Evolutionary conservation across 2,113 vertebrate genomes (phyloP), one percentile per base, ranked within the genome.

Genomic region (Loxodonta africana): DNA sequence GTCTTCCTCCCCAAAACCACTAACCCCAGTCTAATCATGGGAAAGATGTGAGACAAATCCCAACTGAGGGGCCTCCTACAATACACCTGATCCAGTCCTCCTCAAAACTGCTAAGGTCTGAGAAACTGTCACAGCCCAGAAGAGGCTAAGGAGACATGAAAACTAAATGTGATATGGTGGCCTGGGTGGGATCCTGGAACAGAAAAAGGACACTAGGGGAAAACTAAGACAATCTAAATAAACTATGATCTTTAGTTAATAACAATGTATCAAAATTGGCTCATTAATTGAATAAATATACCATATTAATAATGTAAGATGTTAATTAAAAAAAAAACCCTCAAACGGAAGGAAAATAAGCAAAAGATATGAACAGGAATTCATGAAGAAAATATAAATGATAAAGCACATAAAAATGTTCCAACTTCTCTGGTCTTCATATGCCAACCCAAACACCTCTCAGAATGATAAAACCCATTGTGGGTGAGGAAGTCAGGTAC

Each of bases 71-170:
- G 28, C 67, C 1, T 6, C 71, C 73, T 28, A 30, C 44, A 3
- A n/a, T 7, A 21, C 0, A 12, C 48, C 65, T 5, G 1, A 23
- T 37, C 23, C 4, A 48, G 57, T 7, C 0, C 1, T 10, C 67
- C 37, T 53, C 51, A 11, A 60, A 30, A 33, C 67, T 30, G 63
- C 21, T n/a, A 80, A 44, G 63, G 83, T 76, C 46, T 41, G 74
- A 71, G 67, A 71, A 51, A 78, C 33, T 8, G 20, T 57, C 57
- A 41, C 25, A 67, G 73, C 37, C 69, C n/a, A 41, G 51, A 71
- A 44, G 28, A 62, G 82, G 46, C 86, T 8, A 33, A 7, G 3
- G 21, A 71, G 67, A 28, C 10, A 0, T 0, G 37, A 48, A 12
- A 2, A 28, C 74, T 41, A 67, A 57, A 5, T 20, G 74, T 1